Evolutionary conservation across 2,888 invertebrate genomes (phyloP), one percentile per base, ranked within the genome.

Genomic region (Parochlus steinenii): DNA sequence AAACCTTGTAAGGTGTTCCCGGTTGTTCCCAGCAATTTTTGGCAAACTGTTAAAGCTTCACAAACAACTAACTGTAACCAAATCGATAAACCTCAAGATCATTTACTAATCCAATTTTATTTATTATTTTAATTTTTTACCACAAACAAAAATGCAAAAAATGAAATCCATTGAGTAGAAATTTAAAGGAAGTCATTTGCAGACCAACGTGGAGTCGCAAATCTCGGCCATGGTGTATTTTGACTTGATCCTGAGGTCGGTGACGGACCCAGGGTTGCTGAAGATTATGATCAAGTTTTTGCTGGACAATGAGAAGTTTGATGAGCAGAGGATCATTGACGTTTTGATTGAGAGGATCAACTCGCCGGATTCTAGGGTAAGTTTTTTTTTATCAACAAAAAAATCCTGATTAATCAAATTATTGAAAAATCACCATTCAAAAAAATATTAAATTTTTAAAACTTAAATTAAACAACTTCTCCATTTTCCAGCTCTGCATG

Each of bases 191-290:
- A 58, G 58, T 57, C 55, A 61, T 59, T 71, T 74, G 58, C 72
- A 89, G 86, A 82, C 72, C 57, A 79, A 83, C 40, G 68, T 77
- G 45, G 77, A 80, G 44, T 92, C 95, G 56, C 77, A 92, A 53
- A 74, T 89, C 39, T 82, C 92, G 31, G 86, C 92, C 7, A 90
- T 85, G 51, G 85, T 86, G 6, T 95, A 95, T 61, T 69, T 93
- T 42, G 92, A 95, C 59, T 64, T 97, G 44, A 76, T 89, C 47
- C 58, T 97, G 42, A 71, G 93, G 31, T 82, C 85, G 33, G 79
- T 87, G 10, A 81, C 85, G 1, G 78, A 85, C 45, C 77, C 85
- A 1, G 81, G 85, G 0, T 63, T 97, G 34, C 62, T 93, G 44
- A 67, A 77, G 44, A 74, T 82, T 1, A 74, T 92, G 47, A 67